Conservation (phyloP, 1,140 invertebrate genomes). For the Andrena cerasifolii region DNA sequence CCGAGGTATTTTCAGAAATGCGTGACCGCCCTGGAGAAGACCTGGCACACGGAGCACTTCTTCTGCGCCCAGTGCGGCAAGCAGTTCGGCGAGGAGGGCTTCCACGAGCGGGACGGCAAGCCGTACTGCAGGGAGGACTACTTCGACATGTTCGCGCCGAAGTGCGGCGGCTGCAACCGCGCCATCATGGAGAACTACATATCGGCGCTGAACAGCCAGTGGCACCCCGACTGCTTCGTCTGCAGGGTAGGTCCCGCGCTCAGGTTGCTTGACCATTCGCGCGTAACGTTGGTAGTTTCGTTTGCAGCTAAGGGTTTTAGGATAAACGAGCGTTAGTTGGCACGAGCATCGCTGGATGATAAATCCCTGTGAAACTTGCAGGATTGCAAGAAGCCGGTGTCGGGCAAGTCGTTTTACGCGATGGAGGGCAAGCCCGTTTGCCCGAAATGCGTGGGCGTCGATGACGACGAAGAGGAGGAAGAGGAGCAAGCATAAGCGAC, state of each 20-base stretch:
- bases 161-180: constrained; percentile 97
- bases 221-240: constrained; percentile 99
- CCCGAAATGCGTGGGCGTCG: constrained; percentile 93
- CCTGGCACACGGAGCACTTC: constrained; percentile 99
- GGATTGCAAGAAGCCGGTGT: constrained; percentile 96
- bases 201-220: constrained; percentile 97
- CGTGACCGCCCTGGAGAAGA: constrained; percentile 98
- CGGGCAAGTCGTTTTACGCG: constrained; percentile 97
- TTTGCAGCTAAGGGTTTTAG: constrained; percentile 15
- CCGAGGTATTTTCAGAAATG: constrained; percentile 96
- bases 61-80: constrained; percentile 99
- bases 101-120: constrained; percentile 96
- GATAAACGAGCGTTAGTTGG: background rate
- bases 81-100: constrained; percentile 98
- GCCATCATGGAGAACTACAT: constrained; percentile 99
- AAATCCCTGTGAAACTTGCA: constrained; percentile 81
- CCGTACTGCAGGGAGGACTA: constrained; percentile 98
- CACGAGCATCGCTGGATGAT: background rate
- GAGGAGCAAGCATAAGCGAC: constrained; percentile 73
- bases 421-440: constrained; percentile 96
- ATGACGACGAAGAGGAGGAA: constrained; percentile 90
- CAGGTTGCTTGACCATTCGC: background rate
- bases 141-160: constrained; percentile 99
- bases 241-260: constrained; percentile 93
- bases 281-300: background rate